These are phyloP conservation scores for Herpetotheres cachinnans DNA, from an alignment of 2,113 vertebrate species.

Conservation along the genomic window DNA sequence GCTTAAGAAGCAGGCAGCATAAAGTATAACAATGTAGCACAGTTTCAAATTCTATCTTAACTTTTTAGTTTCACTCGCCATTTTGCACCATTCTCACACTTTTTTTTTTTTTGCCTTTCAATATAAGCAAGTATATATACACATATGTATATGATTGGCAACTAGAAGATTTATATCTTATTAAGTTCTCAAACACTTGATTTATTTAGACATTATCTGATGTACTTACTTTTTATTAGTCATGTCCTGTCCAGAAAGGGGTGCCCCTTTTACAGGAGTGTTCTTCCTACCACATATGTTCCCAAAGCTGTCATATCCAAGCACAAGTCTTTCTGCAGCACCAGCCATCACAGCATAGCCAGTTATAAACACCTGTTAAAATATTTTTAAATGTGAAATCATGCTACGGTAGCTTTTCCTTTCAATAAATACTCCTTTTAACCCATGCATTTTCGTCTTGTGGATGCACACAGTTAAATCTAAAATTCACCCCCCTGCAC, in stretches of 20 bases:
- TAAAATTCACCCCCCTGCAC: background rate
- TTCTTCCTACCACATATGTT: conserved; percentile 80
- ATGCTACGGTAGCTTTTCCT: background rate
- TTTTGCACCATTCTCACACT: background rate
- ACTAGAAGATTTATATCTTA: background rate
- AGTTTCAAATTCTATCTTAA: background rate
- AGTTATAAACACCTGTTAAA: conserved; percentile 75
- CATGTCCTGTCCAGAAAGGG: conserved; percentile 83
- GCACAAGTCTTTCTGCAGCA: conserved; percentile 75
- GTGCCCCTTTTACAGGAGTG: conserved; percentile 71
- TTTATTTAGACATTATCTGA: background rate
- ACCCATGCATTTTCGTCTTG: background rate
- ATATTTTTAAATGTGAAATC: background rate
- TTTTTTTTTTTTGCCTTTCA: background rate
- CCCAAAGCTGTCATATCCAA: conserved; percentile 82
- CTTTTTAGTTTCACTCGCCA: background rate
- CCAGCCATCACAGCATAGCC: conserved; percentile 77
- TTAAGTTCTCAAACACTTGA: background rate
- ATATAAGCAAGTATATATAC: background rate
- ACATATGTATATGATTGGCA: background rate
- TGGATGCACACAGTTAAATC: background rate
- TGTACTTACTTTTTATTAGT: conserved; percentile 75
- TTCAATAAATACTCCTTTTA: background rate
- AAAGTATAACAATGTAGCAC: background rate
- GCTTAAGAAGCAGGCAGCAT: background rate